A percentile compares a stretch with the other conserved stretches of the same genome.
Evolutionary conservation across 1,140 invertebrate genomes (phyloP).

Genomic region (Bradynema listronoti): DNA sequence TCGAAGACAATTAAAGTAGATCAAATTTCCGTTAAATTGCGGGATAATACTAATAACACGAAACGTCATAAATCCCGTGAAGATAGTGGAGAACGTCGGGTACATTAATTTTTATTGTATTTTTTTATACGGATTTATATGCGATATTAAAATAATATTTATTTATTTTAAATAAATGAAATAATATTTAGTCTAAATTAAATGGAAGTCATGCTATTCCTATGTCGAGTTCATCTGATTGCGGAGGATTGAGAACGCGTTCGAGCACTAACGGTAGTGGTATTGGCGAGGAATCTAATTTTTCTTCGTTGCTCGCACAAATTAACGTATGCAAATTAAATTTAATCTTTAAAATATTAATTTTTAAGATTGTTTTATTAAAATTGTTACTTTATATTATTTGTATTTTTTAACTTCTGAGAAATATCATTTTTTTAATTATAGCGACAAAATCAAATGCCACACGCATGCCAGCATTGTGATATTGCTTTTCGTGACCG

Average conservation of each 20-base stretch:
- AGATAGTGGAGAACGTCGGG: too few species aligned
- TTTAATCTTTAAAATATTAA: neutral
- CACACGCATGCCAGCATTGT: constrained; percentile 45
- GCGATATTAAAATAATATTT: too few species aligned
- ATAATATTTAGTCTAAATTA: too few species aligned
- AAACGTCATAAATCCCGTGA: too few species aligned
- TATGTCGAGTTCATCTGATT: too few species aligned
- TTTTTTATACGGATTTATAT: too few species aligned
- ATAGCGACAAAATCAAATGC: constrained; percentile 10
- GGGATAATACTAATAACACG: constrained; percentile 58
- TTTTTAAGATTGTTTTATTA: neutral
- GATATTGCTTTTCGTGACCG: constrained; percentile 65
- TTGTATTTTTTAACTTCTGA: neutral
- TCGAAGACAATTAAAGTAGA: constrained; percentile 72
- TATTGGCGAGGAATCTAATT: neutral
- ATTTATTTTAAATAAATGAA: too few species aligned
- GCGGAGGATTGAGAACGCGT: too few species aligned
- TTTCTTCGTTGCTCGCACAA: neutral
- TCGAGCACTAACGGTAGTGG: neutral
- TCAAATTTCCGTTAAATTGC: constrained; percentile 62
- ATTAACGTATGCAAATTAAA: neutral
- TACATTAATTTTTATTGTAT: too few species aligned
- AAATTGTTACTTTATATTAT: constrained; percentile 3
- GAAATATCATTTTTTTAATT: neutral
- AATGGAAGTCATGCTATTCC: too few species aligned